These are phyloP conservation scores for Drosophila ananassae DNA, from an alignment of 1,140 invertebrate genomes.

Conservation along the genomic window DNA sequence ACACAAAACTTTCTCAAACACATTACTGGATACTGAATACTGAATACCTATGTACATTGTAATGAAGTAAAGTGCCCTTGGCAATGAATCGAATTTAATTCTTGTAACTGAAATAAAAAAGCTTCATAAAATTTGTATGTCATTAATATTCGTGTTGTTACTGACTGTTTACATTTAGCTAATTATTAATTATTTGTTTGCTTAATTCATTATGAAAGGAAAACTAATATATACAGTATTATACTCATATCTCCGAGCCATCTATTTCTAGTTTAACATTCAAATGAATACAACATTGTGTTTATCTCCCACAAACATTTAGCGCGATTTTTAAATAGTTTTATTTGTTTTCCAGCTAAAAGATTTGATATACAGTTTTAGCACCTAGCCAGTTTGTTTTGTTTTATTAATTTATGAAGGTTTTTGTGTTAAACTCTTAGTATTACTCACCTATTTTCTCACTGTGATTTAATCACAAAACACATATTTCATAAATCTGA, in stretches of 20 bases:
- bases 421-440: no score
- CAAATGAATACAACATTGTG: not conserved
- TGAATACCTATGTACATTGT: no score
- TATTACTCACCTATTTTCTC: not conserved
- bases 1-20: conserved; percentile 56
- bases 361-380: not conserved
- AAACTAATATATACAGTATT: not conserved
- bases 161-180: no score
- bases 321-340: conserved; percentile 7
- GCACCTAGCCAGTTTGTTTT: not conserved
- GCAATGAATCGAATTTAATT: not conserved
- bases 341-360: conserved; percentile 6
- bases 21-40: conserved; percentile 6
- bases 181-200: not conserved
- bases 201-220: not conserved
- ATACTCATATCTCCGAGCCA: not conserved
- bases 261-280: not conserved
- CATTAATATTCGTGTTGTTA: no score
- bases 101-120: no score
- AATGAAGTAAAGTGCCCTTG: conserved; percentile 20
- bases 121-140: not conserved
- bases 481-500: not conserved
- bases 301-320: not conserved
- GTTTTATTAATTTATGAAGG: not conserved
- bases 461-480: not conserved